phyloP scores from a whole-genome alignment of 2,113 vertebrate genomes.

The Paramisgurnus dabryanus region DNA sequence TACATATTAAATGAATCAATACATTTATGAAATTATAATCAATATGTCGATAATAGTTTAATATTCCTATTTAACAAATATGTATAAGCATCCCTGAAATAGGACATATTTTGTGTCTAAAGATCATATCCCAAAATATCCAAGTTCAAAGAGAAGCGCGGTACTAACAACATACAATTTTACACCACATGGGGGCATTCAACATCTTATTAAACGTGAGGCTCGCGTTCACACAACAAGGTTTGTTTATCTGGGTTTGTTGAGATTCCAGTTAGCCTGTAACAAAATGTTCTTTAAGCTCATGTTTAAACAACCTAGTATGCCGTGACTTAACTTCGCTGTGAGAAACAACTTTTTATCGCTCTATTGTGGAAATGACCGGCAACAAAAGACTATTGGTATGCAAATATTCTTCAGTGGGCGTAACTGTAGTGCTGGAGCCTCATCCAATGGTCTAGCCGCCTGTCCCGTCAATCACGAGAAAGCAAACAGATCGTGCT shows the following conservation, averaged over 20 bases:
- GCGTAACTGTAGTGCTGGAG: constrained; percentile 26
- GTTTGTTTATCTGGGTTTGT: not conserved
- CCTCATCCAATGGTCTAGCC: constrained; percentile 41
- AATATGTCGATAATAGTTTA: no score
- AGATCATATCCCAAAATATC: not conserved
- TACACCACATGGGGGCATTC: constrained; percentile 24
- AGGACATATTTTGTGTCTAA: not conserved
- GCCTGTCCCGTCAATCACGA: constrained; percentile 40
- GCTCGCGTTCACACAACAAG: not conserved
- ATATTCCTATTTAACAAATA: no score
- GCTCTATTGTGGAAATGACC: not conserved
- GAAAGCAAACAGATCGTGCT: constrained; percentile 50
- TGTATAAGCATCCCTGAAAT: no score
- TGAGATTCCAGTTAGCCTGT: not conserved
- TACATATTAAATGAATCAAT: not conserved
- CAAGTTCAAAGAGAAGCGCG: not conserved
- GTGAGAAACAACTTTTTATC: not conserved
- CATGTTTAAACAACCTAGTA: not conserved
- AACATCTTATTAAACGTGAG: not conserved
- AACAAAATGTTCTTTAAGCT: not conserved
- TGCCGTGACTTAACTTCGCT: not conserved
- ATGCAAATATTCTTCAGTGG: constrained; percentile 17
- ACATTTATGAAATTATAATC: no score
- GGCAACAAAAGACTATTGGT: not conserved
- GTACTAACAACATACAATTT: not conserved